These are phyloP conservation scores for Axinella damicornis DNA, from an alignment of 37 sponge, comb jelly and placozoan genomes.

Conservation along the genomic window DNA sequence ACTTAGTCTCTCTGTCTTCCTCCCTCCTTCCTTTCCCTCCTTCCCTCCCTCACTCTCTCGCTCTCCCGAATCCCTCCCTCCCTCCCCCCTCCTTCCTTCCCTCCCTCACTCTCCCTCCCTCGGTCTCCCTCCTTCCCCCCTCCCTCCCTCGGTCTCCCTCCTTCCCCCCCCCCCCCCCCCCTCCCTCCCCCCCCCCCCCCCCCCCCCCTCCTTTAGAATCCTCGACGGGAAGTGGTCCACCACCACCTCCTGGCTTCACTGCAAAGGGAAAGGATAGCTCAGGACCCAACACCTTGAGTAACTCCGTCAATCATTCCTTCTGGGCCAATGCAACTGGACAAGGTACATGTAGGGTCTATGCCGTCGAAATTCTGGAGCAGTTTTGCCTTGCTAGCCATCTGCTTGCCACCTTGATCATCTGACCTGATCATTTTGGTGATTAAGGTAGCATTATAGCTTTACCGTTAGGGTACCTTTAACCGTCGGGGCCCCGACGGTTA, in stretches of 20 bases:
- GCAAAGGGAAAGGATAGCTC: constrained; percentile 16
- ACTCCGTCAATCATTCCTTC: constrained; percentile 11
- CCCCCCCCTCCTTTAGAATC: not conserved
- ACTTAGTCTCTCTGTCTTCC: not conserved
- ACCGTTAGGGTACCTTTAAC: too few relatives aligned
- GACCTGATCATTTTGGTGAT: too few relatives aligned
- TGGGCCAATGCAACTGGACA: constrained; percentile 1
- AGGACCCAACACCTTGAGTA: not conserved
- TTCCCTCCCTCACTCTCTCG: not conserved
- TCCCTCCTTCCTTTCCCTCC: not conserved
- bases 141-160: not conserved
- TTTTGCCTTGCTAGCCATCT: too few relatives aligned
- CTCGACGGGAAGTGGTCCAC: not conserved
- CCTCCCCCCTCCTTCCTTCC: too few relatives aligned
- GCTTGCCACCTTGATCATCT: too few relatives aligned
- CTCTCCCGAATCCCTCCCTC: too few relatives aligned
- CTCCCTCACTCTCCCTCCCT: not conserved
- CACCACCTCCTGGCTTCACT: constrained; percentile 59
- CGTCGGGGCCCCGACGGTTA: too few relatives aligned
- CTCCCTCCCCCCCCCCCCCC: not conserved
- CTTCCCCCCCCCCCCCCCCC: not conserved
- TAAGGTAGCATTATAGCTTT: too few relatives aligned
- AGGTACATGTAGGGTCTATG: too few relatives aligned
- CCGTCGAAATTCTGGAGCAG: too few relatives aligned
- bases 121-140: not conserved